Evolutionary conservation across 2,113 vertebrate genomes (phyloP), one percentile per base, ranked within the genome.

Genomic region (Pleuronectes platessa): DNA sequence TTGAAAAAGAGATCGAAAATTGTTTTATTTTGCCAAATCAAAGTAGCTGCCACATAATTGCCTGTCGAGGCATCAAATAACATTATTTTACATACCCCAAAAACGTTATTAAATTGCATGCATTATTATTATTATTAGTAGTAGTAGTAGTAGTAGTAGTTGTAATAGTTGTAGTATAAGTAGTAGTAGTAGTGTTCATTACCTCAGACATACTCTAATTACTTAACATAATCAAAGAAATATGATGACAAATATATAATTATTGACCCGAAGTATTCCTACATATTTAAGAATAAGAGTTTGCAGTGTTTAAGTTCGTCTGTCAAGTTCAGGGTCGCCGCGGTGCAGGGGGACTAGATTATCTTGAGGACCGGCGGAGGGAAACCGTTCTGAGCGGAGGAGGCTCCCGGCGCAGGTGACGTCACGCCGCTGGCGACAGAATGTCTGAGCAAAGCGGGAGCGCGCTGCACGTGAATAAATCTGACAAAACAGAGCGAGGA

Each of bases 371-470:
- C 79, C 59, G 83, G 93, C 93, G 93, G 93, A 94, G 84, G 93
- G 85, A 92, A 88, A 94, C 87, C 64, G 62, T 27, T 74, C 75
- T 54, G 61, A 90, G 83, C 78, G 89, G 86, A 75, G 84, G 88
- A 80, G 78, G 90, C 83, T 87, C 78, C 77, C 81, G 81, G 88
- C 60, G 84, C 81, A 76, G 74, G 83, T 94, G 88, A 94, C 94
- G 94, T 95, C 94, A 95, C 93, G 86, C 82, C 84, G 65, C 90
- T 94, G 94, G 94, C 94, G 94, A 94, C 94, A 94, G 94, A 90
- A 95, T 94, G 94, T 95, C 94, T 95, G 94, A 94, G 93, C 90
- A 91, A 93, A 91, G 92, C 92, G 92, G 88, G 92, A 91, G 92
- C 90, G 87, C 88, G 88, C 92, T 84, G 93, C 94, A 93, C 90